A percentile compares a stretch with the other conserved stretches of the same genome.
phyloP scores from a whole-genome alignment of 2,113 vertebrate species.

The Pterocles gutturalis region DNA sequence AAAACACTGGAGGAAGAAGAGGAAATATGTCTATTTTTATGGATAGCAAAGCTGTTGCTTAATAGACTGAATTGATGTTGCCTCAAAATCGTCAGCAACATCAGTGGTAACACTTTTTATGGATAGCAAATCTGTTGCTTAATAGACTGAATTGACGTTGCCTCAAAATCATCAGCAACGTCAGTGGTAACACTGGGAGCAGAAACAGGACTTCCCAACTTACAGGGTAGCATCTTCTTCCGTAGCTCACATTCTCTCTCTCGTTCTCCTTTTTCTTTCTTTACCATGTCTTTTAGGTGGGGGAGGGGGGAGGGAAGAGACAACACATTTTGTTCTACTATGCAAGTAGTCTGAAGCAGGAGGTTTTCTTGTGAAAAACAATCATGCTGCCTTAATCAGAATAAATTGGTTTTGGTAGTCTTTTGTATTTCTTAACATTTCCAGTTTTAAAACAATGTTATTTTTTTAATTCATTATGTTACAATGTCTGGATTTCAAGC shows the following conservation, averaged over 20 bases:
- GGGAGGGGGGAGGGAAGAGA: no score
- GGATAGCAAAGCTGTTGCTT: background rate
- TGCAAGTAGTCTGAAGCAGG: background rate
- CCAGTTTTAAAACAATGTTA: background rate
- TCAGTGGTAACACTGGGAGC: background rate
- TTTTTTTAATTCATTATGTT: background rate
- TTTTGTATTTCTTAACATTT: background rate
- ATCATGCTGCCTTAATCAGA: background rate
- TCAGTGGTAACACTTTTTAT: background rate
- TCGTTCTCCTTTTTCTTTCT: background rate
- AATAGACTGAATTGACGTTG: background rate
- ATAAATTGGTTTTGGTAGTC: background rate
- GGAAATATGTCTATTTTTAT: background rate
- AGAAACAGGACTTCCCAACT: background rate
- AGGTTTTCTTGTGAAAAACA: background rate
- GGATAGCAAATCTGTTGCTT: background rate
- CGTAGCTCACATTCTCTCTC: background rate
- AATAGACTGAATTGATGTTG: background rate
- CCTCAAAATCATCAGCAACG: fast-evolving
- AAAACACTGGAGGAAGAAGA: background rate
- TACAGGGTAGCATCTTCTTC: background rate
- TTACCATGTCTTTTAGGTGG: background rate
- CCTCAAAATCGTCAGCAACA: fast-evolving
- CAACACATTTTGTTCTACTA: background rate
- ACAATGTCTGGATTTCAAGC: background rate